Base-by-base conservation (phyloP, 2,797 vertebrate species). In the Triplophysa bombifrons region DNA sequence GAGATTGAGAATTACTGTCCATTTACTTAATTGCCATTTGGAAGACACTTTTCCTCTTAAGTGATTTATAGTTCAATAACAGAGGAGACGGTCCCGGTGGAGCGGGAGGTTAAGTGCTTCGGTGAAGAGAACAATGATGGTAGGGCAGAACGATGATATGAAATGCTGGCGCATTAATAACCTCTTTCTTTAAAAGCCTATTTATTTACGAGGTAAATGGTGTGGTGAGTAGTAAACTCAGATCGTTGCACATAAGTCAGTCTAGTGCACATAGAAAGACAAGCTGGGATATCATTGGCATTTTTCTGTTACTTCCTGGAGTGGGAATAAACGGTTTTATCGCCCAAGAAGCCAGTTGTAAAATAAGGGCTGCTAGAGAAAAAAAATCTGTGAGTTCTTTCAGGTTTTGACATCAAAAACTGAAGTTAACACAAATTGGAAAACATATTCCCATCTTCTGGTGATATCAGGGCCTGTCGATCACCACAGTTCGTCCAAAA, bases 11-110 rank as follows among this genome's bases (percentile, higher is more conserved):
- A 25, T 74, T 53, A 50, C 17, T 16, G 22, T 61, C 48, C 67
- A 80, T 53, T 63, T 66, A 46, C 27, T 51, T 80, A 60, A 41
- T 16, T 72, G 27, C 10, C 50, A 55, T 66, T 79, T 30, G 44
- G 34, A 56, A 65, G 30, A 65, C 8, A 44, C 19, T 53, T 74
- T 53, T 68, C 58, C n/a, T 67, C 38, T 68, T 2, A 67, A 25
- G 69, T 58, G 51, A 72, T 79, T 55, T 44, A 56, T 16, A 51
- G 19, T 46, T 30, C 3, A 22, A 34, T 65, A 72, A 78, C 27
- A 53, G 68, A 17, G 14, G 58, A 58, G 41, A 41, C 48, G 19
- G 65, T 48, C 25, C 25, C 65, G 6, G 41, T 67, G 75, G 44
- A 70, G n/a, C 14, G 58, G 30, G 25, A 27, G 44, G n/a, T 70